Percentiles rank a stretch among this genome's conserved stretches.
These are phyloP conservation scores for Enteromius fasciolatus DNA, from an alignment of 2,797 vertebrate genomes.

Conservation along the genomic window DNA sequence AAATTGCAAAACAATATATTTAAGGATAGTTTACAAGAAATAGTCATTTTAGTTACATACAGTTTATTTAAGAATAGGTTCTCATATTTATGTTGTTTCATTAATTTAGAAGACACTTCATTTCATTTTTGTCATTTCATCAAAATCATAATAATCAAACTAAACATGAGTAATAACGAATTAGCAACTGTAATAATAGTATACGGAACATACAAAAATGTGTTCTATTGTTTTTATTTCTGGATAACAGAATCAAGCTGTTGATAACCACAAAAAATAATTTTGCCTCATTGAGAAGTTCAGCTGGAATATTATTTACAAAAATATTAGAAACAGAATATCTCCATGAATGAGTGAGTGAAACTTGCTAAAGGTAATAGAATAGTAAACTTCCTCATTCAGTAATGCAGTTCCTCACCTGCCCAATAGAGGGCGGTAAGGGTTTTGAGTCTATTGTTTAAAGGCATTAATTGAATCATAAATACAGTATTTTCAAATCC, in stretches of 20 bases:
- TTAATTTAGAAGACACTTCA: background rate
- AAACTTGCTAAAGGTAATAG: background rate
- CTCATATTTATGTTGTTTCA: background rate
- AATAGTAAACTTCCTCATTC: background rate
- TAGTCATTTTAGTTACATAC: background rate
- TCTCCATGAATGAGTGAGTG: background rate
- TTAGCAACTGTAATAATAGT: background rate
- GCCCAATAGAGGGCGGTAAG: background rate
- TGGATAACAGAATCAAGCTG: background rate
- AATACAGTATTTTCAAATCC: background rate
- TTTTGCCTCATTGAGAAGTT: background rate
- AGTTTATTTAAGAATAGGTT: background rate
- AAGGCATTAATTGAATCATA: background rate
- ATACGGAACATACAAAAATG: background rate
- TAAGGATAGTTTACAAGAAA: background rate
- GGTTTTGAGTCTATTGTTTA: constrained; percentile 1
- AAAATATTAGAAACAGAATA: background rate
- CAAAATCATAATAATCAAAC: background rate
- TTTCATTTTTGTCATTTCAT: background rate
- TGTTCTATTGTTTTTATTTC: background rate
- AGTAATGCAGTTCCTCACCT: constrained; percentile 19
- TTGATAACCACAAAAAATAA: background rate
- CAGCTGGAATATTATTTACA: too few relatives aligned
- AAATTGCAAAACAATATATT: background rate
- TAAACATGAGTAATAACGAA: background rate